Base-by-base conservation (phyloP, 1,140 invertebrate genomes). In the Euborellia annulipes region DNA sequence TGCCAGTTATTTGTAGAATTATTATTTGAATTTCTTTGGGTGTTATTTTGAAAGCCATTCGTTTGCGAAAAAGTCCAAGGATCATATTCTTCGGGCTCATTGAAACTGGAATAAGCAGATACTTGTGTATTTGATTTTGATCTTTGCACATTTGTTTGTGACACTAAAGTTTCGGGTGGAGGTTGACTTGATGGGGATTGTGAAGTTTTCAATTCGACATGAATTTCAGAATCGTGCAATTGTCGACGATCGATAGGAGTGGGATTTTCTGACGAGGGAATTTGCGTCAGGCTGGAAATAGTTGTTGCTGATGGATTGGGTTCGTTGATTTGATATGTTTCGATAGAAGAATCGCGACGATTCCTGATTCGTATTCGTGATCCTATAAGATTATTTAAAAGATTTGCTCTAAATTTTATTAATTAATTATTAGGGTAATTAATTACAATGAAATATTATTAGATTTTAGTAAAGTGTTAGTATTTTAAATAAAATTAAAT, bases 41-140 rank as follows among this genome's bases (percentile, higher is more conserved):
- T 44, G 23, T 14, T 27, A 30, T 23, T 36, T 19, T 36, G 22
- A 11, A 36, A 14, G n/a, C 46, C 46, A 27, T 50, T 47, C 11
- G 47, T 49, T 43, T 49, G 34, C 11, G 42, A 37, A 27, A 49
- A 51, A 7, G 43, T 38, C 50, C 50, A 51, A 9, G 50, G 50
- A 37, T 51, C 50, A 32, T 51, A 51, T 18, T 39, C 49, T 36
- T 39, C 45, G 17, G 18, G 37, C 14, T 16, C 18, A 16, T 6
- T 6, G n/a, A 19, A 38, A 19, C 4, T 6, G 23, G 23, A 27
- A 27, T 27, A 6, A 6, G 4, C 4, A 27, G 23, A 6, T 4
- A 11, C 23, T 6, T 27, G 23, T 11, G 4, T 27, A 11, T 27
- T 27, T 27, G 23, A 27, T 27, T 27, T 11, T 27, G 23, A 27